phyloP scores from a whole-genome alignment of 2,113 vertebrate species.

The Phrynosoma blainvillii region DNA sequence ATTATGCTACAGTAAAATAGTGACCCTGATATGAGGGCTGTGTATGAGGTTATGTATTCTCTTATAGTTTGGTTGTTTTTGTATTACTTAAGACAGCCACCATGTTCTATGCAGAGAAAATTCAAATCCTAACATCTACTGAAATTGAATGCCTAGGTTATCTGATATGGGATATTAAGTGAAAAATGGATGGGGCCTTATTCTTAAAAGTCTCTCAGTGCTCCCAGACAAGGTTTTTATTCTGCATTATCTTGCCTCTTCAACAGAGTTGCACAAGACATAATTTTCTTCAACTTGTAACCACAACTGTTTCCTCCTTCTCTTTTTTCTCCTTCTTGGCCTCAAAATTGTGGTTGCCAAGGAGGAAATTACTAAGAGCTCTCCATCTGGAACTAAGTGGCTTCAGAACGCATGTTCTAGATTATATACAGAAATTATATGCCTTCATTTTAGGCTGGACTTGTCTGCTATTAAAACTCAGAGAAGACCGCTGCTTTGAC shows the following conservation, averaged over 20 bases:
- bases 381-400: too few relatives aligned
- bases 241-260: neutral
- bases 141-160: neutral
- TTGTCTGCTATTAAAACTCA: neutral
- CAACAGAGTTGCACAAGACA: too few relatives aligned
- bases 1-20: neutral
- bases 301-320: neutral
- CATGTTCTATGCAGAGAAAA: neutral
- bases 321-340: too few relatives aligned
- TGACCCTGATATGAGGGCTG: neutral
- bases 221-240: neutral
- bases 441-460: neutral
- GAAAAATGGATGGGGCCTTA: neutral
- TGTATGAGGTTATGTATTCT: neutral
- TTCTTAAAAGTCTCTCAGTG: neutral
- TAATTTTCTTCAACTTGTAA: too few relatives aligned
- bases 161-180: neutral
- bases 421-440: neutral
- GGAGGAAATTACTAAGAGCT: too few relatives aligned
- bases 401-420: neutral
- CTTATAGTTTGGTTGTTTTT: neutral
- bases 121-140: neutral
- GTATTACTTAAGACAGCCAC: neutral
- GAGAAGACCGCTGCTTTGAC: neutral
- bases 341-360: neutral